Evolutionary conservation across 2,888 invertebrate genomes (phyloP).

Genomic region (Cylindroiulus punctatus): DNA sequence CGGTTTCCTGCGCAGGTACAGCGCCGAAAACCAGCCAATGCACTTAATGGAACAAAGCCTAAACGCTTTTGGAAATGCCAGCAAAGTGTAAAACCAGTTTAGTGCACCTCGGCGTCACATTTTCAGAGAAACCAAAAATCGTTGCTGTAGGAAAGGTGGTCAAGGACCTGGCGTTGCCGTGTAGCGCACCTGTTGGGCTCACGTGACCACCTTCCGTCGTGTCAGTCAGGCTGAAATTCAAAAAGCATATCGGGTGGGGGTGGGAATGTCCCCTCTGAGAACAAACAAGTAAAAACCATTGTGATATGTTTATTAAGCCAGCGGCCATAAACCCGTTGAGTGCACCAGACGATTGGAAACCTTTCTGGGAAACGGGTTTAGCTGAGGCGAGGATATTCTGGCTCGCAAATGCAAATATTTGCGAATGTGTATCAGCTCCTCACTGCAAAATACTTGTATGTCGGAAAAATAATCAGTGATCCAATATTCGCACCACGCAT

Average conservation of each 20-base stretch:
- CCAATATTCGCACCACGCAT: no score
- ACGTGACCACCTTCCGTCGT: slow-evolving; percentile 43
- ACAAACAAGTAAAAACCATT: slow-evolving; percentile 28
- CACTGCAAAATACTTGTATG: no score
- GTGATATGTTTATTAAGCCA: slow-evolving; percentile 32
- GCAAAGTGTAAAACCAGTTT: background rate
- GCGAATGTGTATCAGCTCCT: no score
- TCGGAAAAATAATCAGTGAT: no score
- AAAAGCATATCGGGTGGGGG: slow-evolving; percentile 30
- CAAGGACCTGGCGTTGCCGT: background rate
- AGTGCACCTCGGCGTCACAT: background rate
- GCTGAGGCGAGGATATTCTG: no score
- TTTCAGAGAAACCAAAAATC: background rate
- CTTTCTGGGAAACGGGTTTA: background rate
- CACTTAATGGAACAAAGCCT: slow-evolving; percentile 11
- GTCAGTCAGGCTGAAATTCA: slow-evolving; percentile 17
- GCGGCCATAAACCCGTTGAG: slow-evolving; percentile 7
- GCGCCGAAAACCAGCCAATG: background rate
- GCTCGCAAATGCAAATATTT: no score
- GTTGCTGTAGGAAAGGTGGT: slow-evolving; percentile 40
- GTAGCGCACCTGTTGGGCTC: slow-evolving; percentile 1
- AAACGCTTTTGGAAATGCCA: background rate
- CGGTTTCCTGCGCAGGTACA: slow-evolving; percentile 33
- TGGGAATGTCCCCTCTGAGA: slow-evolving; percentile 13
- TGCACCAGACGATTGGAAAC: background rate